Evolutionary conservation across 1,140 invertebrate species (phyloP).

Genomic region (Chionoecetes opilio): DNA sequence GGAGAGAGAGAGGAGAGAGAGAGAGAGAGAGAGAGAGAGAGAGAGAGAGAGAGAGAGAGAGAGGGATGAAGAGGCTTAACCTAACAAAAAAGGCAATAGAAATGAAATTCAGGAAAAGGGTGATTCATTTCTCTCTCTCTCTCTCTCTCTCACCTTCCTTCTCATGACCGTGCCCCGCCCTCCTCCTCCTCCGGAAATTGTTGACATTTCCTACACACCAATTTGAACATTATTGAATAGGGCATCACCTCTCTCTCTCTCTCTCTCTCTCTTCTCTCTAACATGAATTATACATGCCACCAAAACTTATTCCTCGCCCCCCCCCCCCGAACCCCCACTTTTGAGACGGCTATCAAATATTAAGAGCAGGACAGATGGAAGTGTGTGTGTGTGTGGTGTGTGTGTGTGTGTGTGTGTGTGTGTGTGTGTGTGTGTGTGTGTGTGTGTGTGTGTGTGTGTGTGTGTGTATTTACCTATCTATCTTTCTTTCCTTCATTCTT

Average conservation of each 20-base stretch:
- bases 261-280: background rate
- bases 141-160: constrained; percentile 1
- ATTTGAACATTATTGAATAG: constrained; percentile 11
- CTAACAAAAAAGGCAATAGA: background rate
- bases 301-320: background rate
- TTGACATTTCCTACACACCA: background rate
- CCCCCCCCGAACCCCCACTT: background rate
- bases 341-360: background rate
- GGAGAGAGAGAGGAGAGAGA: constrained; percentile 3
- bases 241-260: background rate
- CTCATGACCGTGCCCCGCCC: background rate
- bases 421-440: constrained; percentile 27
- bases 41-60: background rate
- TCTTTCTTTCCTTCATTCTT: background rate
- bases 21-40: constrained; percentile 14
- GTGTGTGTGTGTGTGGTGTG: constrained; percentile 25
- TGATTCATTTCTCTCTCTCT: background rate
- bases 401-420: constrained; percentile 27
- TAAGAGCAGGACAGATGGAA: background rate
- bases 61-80: constrained; percentile 4
- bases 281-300: background rate
- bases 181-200: constrained; percentile 25
- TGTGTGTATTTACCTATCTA: background rate
- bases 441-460: background rate
- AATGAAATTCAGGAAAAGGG: background rate